phyloP scores from a whole-genome alignment of 2,888 invertebrate species.

The Enoplolaimus lenunculus region DNA sequence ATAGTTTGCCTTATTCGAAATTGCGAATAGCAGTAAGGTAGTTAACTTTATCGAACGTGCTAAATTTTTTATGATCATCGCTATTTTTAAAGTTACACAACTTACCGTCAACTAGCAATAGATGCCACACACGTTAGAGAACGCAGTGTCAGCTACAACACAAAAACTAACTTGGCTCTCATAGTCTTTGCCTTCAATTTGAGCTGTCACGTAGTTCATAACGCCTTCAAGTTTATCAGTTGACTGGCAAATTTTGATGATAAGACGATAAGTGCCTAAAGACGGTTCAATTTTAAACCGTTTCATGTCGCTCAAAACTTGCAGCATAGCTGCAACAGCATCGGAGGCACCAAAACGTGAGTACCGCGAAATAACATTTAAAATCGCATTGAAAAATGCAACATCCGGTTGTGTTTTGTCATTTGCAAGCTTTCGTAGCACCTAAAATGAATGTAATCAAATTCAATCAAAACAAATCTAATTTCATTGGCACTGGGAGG shows the following conservation, averaged over 20 bases:
- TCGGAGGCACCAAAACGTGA: background rate
- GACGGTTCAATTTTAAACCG: slow-evolving; percentile 13
- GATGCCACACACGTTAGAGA: background rate
- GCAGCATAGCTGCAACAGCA: background rate
- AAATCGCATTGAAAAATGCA: background rate
- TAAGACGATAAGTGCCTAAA: background rate
- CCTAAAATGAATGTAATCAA: too few relatives aligned
- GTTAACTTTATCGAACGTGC: too few relatives aligned
- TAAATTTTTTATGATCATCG: too few relatives aligned
- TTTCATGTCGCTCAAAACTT: background rate
- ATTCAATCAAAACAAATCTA: too few relatives aligned
- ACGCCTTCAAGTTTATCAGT: background rate
- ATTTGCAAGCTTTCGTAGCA: background rate
- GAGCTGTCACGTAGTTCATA: background rate
- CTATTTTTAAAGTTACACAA: too few relatives aligned
- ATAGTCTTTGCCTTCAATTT: slow-evolving; percentile 9
- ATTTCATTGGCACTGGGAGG: too few relatives aligned
- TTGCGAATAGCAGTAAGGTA: too few relatives aligned
- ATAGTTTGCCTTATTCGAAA: too few relatives aligned
- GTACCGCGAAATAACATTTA: background rate
- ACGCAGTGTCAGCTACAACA: too few relatives aligned
- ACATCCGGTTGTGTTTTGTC: background rate
- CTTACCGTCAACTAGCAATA: background rate
- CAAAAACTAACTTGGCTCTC: background rate
- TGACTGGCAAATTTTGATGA: background rate